Evolutionary conservation across 2,888 invertebrate species (phyloP), one percentile per base, ranked within the genome.

Genomic region (Coecobrya sp.): DNA sequence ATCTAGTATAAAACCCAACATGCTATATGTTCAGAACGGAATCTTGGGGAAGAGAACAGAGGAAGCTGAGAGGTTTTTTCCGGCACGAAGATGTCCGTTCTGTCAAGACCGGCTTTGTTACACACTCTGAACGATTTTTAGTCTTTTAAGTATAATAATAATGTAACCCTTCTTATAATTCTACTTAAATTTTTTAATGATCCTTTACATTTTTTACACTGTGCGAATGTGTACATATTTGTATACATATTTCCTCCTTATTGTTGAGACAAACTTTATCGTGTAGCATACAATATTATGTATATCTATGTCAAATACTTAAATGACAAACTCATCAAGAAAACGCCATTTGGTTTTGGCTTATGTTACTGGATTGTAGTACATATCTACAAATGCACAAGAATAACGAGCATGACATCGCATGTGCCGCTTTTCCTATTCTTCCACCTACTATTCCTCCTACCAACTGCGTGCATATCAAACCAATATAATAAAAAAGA

Each of bases 401-500:
- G 36, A 4, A 36, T 36, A 4, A 4, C 7, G 36, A 36, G 36
- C 7, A 4, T 22, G n/a, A 8, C 27, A 62, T 25, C 8, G 19
- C 62, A 62, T n/a, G 55, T 25, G 45, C 36, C 22, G 73, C 22
- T 73, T n/a, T 49, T 25, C 30, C 3, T 62, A 62, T 19, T 68
- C n/a, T 42, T 45, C 1, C 45, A 27, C 45, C 1, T n/a, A 70
- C 68, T 36, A 25, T 19, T 7, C 7, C 36, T 36, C 2, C 36
- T 4, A 36, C 36, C 2, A 76, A n/a, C 49, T 45, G 30, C 36
- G 30, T 79, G 79, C 19, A 81, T n/a, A 36, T 30, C 52, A 52
- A 55, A 19, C 36, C 62, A 82, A n/a, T n/a, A n/a, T n/a, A n/a
- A n/a, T 45, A 68, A 85, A 76, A 76, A 76, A 11, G n/a, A 52